Evolutionary conservation across 2,797 vertebrate species (phyloP), one percentile per base, ranked within the genome.

Genomic region (Melopsittacus undulatus): DNA sequence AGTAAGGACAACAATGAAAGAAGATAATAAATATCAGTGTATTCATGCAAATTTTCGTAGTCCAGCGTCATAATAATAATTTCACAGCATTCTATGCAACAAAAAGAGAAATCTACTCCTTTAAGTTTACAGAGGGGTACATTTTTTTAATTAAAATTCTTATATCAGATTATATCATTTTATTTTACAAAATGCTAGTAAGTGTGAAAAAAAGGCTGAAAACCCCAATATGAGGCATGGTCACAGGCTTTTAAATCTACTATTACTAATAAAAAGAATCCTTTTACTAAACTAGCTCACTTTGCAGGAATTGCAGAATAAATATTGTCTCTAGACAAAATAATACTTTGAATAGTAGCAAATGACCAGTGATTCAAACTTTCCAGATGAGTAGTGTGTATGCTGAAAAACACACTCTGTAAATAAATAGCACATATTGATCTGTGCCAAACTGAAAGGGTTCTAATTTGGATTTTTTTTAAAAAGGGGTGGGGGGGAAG

Each of bases 321-420:
- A 95, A 94, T 90, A 83, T 64, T 94, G 42, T 80, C 72, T 68
- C 61, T 89, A 75, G 75, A 74, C 51, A 92, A 90, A 94, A 64
- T 74, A 87, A 49, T 83, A 34, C 68, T 87, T 76, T 68, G 52
- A 83, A 85, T 83, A 93, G 81, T 68, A 84, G 45, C 22, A 91
- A 82, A 78, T 80, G 38, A 91, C 64, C 29, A 83, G 56, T 81
- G 82, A 66, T 62, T 94, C 69, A 83, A 7, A 91, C 49, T 94
- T 96, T 94, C 94, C 94, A 96, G 93, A 93, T 95, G 82, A 94
- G 62, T 46, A 61, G 36, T 38, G 32, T 59, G 36, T 77, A 27
- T 80, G 29, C 43, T 81, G 48, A 91, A 90, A 95, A 94, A 86
- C 61, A 17, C 11, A 20, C 21, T 74, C 52, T 61, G 45, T 87